Conservation (phyloP, 2,888 invertebrate species). For the Psylliodes chrysocephalus region DNA sequence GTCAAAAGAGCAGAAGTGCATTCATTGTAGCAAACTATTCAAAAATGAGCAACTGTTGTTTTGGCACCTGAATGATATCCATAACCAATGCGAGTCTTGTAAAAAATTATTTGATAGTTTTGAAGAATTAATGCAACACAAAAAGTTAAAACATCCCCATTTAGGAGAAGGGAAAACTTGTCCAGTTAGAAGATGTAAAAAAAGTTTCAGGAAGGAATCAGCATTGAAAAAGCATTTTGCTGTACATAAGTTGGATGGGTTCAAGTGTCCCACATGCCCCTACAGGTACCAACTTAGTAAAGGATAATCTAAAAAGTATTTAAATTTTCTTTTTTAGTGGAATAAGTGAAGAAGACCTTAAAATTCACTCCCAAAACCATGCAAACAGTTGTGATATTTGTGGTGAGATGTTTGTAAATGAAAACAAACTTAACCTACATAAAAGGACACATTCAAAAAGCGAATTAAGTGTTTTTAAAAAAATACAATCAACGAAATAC, state of each 20-base stretch:
- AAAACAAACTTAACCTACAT: conserved; percentile 63
- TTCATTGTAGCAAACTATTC: conserved; percentile 47
- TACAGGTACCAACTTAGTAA: background rate
- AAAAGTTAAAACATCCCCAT: conserved; percentile 30
- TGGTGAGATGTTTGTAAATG: conserved; percentile 61
- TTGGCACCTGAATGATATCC: conserved; percentile 43
- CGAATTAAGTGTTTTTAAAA: background rate
- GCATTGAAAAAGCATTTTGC: conserved; percentile 4
- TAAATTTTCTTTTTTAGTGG: conserved; percentile 60
- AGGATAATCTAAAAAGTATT: background rate
- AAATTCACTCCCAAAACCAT: conserved; percentile 38
- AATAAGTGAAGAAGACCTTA: conserved; percentile 61
- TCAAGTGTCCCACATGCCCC: conserved; percentile 32
- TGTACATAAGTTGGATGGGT: conserved; percentile 61
- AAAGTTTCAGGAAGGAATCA: conserved; percentile 60
- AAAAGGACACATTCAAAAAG: conserved; percentile 58
- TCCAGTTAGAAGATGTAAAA: conserved; percentile 59
- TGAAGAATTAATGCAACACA: conserved; percentile 35
- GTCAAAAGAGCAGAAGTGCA: conserved; percentile 41
- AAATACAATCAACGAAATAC: conserved; percentile 40
- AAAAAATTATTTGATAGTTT: conserved; percentile 28
- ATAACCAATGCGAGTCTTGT: conserved; percentile 44
- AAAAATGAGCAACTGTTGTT: conserved; percentile 40
- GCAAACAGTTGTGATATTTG: conserved; percentile 60
- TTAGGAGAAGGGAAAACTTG: conserved; percentile 58